phyloP scores from a whole-genome alignment of 2,888 invertebrate species.

The Hypomecis atomaria region DNA sequence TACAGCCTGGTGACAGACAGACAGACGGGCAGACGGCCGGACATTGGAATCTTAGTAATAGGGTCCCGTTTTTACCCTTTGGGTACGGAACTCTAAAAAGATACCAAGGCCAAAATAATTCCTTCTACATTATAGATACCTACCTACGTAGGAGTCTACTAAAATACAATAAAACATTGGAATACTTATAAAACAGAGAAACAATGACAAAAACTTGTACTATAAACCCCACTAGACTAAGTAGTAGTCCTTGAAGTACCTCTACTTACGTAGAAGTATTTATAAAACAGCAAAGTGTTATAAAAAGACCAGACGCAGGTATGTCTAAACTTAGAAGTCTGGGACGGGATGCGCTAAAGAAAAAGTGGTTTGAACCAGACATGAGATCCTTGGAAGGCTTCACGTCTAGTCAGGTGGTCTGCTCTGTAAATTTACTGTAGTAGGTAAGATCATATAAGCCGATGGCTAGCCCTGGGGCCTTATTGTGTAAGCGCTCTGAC shows the following conservation, averaged over 20 bases:
- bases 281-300: not conserved
- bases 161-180: too few species aligned
- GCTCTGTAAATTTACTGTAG: not conserved
- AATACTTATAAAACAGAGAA: not conserved
- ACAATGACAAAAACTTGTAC: slow-evolving; percentile 31
- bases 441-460: not conserved
- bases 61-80: too few species aligned
- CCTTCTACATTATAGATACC: too few species aligned
- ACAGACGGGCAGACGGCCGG: too few species aligned
- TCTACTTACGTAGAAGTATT: not conserved
- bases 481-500: too few species aligned
- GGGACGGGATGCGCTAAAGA: not conserved
- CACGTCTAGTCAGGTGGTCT: slow-evolving; percentile 8
- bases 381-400: slow-evolving; percentile 12
- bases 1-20: too few species aligned
- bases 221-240: slow-evolving; percentile 13
- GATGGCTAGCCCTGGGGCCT: too few species aligned
- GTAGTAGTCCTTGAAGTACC: slow-evolving; percentile 12
- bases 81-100: too few species aligned
- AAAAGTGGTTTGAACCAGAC: slow-evolving; percentile 6
- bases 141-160: too few species aligned
- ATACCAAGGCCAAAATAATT: too few species aligned
- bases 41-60: too few species aligned
- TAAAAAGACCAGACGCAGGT: slow-evolving; percentile 8
- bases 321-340: slow-evolving; percentile 1